phyloP scores from a whole-genome alignment of 2,797 vertebrate genomes.

The Hippocampus kuda region DNA sequence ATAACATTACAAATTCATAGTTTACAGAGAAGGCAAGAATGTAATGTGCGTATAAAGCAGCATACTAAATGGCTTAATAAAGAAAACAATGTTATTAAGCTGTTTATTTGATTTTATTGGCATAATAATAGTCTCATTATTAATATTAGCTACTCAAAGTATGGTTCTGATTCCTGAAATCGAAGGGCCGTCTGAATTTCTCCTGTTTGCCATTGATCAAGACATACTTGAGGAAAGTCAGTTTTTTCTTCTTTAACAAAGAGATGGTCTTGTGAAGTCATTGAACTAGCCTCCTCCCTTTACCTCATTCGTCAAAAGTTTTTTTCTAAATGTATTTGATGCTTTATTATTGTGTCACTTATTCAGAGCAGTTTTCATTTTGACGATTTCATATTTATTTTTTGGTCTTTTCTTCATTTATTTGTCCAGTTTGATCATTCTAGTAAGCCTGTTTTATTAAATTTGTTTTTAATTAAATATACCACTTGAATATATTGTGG shows the following conservation, averaged over 20 bases:
- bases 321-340: neutral
- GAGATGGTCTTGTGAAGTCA: neutral
- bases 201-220: neutral
- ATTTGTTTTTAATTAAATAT: too few species aligned
- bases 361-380: neutral
- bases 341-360: neutral
- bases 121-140: neutral
- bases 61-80: too few species aligned
- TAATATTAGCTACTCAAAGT: neutral
- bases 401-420: too few species aligned
- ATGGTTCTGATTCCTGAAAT: neutral
- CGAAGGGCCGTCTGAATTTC: neutral
- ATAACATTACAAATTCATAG: too few species aligned
- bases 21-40: too few species aligned
- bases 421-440: too few species aligned
- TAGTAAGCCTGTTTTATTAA: too few species aligned
- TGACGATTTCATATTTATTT: too few species aligned
- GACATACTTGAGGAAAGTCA: too few species aligned
- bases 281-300: neutral
- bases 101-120: neutral
- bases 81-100: too few species aligned
- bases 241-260: neutral
- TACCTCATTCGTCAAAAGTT: neutral
- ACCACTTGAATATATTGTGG: too few species aligned
- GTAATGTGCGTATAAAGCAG: too few species aligned